phyloP scores from a whole-genome alignment of 2,888 invertebrate species.

The Noctua janthina region DNA sequence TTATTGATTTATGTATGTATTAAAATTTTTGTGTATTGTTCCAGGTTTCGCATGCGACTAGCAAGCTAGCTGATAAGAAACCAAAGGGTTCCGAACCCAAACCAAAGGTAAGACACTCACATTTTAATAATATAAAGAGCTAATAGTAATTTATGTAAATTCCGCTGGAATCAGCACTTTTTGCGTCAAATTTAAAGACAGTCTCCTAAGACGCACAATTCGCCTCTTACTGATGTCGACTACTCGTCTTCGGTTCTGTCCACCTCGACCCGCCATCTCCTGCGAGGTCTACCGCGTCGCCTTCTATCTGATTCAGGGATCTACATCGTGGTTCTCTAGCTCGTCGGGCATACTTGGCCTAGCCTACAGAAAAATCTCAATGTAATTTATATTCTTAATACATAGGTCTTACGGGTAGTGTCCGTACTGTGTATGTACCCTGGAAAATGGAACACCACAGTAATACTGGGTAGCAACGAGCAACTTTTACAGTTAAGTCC shows the following conservation, averaged over 20 bases:
- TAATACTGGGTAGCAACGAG: background rate
- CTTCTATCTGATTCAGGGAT: too few relatives aligned
- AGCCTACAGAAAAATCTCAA: background rate
- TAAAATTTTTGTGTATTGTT: slow-evolving; percentile 67
- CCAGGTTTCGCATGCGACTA: slow-evolving; percentile 85
- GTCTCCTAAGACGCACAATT: background rate
- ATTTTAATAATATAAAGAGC: background rate
- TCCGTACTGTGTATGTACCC: background rate
- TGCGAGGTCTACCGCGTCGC: too few relatives aligned
- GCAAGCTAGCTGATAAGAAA: slow-evolving; percentile 71
- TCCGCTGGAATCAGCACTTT: background rate
- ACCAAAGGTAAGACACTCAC: slow-evolving; percentile 75
- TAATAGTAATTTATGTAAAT: background rate
- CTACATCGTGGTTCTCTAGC: too few relatives aligned
- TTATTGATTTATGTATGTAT: background rate
- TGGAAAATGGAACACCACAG: background rate
- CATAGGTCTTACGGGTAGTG: background rate
- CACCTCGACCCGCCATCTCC: too few relatives aligned
- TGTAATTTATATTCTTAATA: background rate
- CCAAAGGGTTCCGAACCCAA: slow-evolving; percentile 71
- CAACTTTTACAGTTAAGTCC: background rate
- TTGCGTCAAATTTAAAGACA: background rate
- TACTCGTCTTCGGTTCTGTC: too few relatives aligned
- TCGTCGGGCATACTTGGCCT: too few relatives aligned
- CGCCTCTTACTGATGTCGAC: background rate